Evolutionary conservation across 2,113 vertebrate species (phyloP), one percentile per base, ranked within the genome.

Genomic region (Pachyramphus minor): DNA sequence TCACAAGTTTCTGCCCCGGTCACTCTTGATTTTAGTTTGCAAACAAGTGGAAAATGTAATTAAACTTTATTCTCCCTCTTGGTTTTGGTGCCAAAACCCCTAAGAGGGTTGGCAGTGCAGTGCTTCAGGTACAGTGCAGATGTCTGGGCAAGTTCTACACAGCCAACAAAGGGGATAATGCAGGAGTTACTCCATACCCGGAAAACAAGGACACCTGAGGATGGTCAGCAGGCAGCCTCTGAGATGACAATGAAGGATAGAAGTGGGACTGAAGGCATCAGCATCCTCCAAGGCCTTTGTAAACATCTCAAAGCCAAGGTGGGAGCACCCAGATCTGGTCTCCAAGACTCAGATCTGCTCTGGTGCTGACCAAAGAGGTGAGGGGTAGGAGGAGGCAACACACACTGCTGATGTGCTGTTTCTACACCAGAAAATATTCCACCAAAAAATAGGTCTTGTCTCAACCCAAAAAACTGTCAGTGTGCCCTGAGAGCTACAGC

Each of bases 361-460:
- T 37, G 62, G 3, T 42, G 31, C 35, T 42, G 25, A 41, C 37
- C 30, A 18, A 8, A 69, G 30, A 17, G 3, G 5, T 28, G 64
- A 60, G 15, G 14, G 2, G 18, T 10, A 15, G 25, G 39, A 83
- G 53, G 9, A 84, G 23, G 4, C 56, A 83, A 39, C 15, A 22
- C 41, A 30, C 3, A 0, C 10, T 68, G 12, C 9, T n/a, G 31
- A 11, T 0, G 0, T n/a, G 17, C 16, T 21, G 3, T n/a, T 25
- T 18, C 35, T 35, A n/a, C 45, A 55, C 47, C 30, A 42, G 39
- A 24, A 35, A 35, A 42, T 30, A 17, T 22, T 58, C 23, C 30
- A 60, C 33, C 33, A 35, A 47, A 71, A 68, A 15, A 1, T 1
- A 19, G 27, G 20, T 30, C 20, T 87, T 31, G 4, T 45, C 39